Conservation (phyloP, 2,113 vertebrate genomes). For the Poecile atricapillus region DNA sequence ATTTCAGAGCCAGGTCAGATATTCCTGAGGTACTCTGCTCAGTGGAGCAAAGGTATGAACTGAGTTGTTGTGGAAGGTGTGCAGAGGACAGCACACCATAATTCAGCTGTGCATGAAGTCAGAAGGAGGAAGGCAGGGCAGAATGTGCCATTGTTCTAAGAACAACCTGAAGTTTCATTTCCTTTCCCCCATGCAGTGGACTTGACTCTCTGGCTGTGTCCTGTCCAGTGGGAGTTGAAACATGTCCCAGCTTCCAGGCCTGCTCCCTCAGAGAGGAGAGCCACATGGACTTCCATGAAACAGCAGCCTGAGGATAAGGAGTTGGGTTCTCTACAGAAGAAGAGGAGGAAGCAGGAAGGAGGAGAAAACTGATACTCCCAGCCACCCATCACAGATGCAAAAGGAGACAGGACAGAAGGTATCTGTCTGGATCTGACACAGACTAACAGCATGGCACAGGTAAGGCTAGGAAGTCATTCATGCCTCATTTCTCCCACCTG, state of each 20-base stretch:
- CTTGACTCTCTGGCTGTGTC: background rate
- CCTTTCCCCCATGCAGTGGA: background rate
- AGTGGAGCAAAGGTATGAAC: background rate
- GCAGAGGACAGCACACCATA: background rate
- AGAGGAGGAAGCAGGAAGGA: background rate
- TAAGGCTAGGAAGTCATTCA: slow-evolving; percentile 54
- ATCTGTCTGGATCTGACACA: slow-evolving; percentile 52
- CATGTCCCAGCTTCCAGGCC: background rate
- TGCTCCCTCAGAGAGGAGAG: background rate
- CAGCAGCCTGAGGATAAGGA: background rate
- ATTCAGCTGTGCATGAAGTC: background rate
- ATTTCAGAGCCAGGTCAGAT: background rate
- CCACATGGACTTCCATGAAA: background rate
- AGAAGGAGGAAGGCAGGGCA: background rate
- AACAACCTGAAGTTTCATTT: background rate
- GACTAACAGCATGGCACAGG: slow-evolving; percentile 23
- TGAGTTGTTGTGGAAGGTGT: background rate
- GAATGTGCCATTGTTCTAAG: background rate
- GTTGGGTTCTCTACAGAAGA: background rate
- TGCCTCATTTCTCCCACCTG: slow-evolving; percentile 63
- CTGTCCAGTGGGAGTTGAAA: background rate
- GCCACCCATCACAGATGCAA: background rate
- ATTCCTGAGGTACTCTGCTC: background rate
- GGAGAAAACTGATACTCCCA: background rate
- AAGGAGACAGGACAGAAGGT: slow-evolving; percentile 50